These are phyloP conservation scores for Marmota flaviventris DNA, from an alignment of 2,113 vertebrate genomes.

Conservation along the genomic window DNA sequence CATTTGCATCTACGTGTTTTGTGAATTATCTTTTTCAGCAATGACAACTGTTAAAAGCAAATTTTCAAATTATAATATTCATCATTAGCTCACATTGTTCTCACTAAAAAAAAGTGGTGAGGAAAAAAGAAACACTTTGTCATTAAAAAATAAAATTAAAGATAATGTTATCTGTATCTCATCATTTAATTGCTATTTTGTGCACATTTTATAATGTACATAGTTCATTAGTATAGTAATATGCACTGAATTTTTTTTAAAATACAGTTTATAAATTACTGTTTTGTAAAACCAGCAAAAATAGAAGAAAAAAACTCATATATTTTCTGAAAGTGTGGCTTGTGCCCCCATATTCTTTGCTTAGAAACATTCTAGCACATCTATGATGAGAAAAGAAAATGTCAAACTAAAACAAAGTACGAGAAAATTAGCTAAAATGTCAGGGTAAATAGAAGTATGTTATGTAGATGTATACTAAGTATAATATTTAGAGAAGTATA, in stretches of 20 bases:
- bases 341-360: not conserved
- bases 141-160: constrained; percentile 30
- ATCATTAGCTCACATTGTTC: not conserved
- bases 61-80: not conserved
- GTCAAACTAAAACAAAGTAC: not conserved
- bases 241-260: not conserved
- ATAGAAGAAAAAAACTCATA: not conserved
- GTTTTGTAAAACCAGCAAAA: not conserved
- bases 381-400: not conserved
- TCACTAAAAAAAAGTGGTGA: not conserved
- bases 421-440: not conserved
- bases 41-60: not conserved
- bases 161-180: constrained; percentile 20
- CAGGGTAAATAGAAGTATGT: not conserved
- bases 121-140: not conserved
- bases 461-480: not conserved
- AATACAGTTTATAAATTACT: constrained; percentile 4
- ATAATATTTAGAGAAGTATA: too few species aligned
- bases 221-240: not conserved
- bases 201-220: not conserved
- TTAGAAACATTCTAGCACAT: constrained; percentile 11
- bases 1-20: not conserved
- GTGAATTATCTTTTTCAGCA: not conserved
- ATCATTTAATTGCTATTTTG: constrained; percentile 25
- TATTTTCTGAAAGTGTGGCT: not conserved